A percentile compares a stretch with the other conserved stretches of the same genome.
Conservation (phyloP, 2,797 vertebrate species). For the Halcyon chelicuti region DNA sequence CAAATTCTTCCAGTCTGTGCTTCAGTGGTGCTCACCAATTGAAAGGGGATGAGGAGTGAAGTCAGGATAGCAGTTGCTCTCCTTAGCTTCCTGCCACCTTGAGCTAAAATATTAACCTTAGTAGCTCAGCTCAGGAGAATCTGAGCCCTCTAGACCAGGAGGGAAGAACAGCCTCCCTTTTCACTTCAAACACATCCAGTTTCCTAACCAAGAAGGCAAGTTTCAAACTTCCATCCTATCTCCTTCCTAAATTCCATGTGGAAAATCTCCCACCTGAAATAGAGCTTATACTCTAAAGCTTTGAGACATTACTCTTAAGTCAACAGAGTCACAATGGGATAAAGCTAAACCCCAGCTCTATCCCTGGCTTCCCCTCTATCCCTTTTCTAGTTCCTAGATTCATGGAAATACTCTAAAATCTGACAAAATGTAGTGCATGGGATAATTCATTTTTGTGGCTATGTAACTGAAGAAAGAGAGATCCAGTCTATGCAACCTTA, state of each 20-base stretch:
- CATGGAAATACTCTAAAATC: neutral
- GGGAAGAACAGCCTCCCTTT: neutral
- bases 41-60: neutral
- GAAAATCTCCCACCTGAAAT: neutral
- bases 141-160: neutral
- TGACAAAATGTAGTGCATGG: neutral
- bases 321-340: neutral
- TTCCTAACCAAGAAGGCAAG: neutral
- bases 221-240: neutral
- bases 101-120: neutral
- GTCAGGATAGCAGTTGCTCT: neutral
- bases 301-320: neutral
- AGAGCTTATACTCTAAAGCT: neutral
- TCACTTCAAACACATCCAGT: neutral
- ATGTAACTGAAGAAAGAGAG: neutral
- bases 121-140: neutral
- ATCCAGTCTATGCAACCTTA: neutral
- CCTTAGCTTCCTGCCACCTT: neutral
- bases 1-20: neutral
- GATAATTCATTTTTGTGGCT: neutral
- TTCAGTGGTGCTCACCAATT: neutral
- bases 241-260: neutral
- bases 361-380: neutral
- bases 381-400: neutral
- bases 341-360: neutral